Evolutionary conservation across 2,888 invertebrate species (phyloP), one percentile per base, ranked within the genome.

Genomic region (Drosophila fulvimacula): DNA sequence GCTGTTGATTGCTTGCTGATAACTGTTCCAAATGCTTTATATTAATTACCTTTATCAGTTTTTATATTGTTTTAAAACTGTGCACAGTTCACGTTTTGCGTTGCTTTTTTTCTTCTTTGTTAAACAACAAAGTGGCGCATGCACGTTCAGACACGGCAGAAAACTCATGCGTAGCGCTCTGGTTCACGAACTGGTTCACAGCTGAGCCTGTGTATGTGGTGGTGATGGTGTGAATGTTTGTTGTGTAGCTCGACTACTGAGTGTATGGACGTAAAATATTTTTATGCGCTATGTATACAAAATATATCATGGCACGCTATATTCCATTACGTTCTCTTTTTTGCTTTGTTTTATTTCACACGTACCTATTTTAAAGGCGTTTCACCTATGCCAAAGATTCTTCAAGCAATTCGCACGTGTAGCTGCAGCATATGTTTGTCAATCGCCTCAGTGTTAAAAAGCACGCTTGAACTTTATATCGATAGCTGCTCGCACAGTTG

Each of bases 21-120:
- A 61, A n/a, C 10, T 27, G 7, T 27, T 60, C 38, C 53, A 34
- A n/a, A 5, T 38, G 58, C 36, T 7, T 55, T 38, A 42, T 64
- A 70, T 77, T 69, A 57, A 64, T 69, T 83, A 88, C 88, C 83
- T 83, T 82, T 85, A 85, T 80, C 64, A 73, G 69, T 77, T 68
- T 73, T 62, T 51, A 57, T 49, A 52, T 69, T 78, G 56, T 63
- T 68, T 69, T 51, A 59, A 67, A 27, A 67, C 24, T 51, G 51
- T 66, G 64, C 58, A 61, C 53, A 77, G 49, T 84, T 84, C 79
- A 82, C 87, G 82, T 87, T 82, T 71, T 58, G 52, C 68, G 63
- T 74, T 66, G 66, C 55, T 66, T 79, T 69, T 79, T 79, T 68
- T 59, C 64, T 82, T 70, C 82, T 84, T 82, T 82, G 82, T 85